A percentile compares a stretch with the other conserved stretches of the same genome.
Evolutionary conservation across 30 jellyfish, hydroid and myxozoan species (phyloP).

Genomic region (Pseudorhiza aurosa): DNA sequence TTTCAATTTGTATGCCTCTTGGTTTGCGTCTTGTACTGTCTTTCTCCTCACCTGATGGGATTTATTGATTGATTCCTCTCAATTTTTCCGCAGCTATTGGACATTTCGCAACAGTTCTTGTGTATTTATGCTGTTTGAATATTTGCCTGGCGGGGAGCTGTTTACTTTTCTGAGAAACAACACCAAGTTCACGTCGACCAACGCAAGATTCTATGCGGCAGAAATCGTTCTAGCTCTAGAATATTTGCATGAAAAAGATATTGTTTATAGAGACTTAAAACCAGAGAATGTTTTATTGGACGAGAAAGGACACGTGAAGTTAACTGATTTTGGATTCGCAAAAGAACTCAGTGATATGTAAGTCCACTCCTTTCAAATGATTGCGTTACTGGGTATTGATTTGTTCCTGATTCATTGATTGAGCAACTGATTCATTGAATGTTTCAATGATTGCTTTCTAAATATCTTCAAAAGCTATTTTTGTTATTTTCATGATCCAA

Average conservation of each 20-base stretch:
- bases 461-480: too few relatives aligned
- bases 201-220: slow-evolving; percentile 81
- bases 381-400: too few relatives aligned
- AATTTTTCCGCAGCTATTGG: slow-evolving; percentile 67
- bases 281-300: slow-evolving; percentile 92
- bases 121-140: slow-evolving; percentile 85
- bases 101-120: slow-evolving; percentile 71
- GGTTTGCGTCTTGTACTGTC: too few relatives aligned
- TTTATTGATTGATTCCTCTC: too few relatives aligned
- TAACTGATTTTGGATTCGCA: slow-evolving; percentile 97
- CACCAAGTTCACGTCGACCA: slow-evolving; percentile 65
- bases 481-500: too few relatives aligned
- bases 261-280: slow-evolving; percentile 91
- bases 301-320: slow-evolving; percentile 80
- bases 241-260: slow-evolving; percentile 77
- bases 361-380: too few relatives aligned
- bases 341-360: slow-evolving; percentile 83
- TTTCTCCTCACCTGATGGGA: too few relatives aligned
- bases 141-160: slow-evolving; percentile 97
- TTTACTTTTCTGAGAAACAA: slow-evolving; percentile 81
- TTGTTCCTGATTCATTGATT: too few relatives aligned
- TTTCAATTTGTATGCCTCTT: too few relatives aligned
- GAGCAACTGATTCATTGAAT: too few relatives aligned
- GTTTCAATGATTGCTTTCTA: too few relatives aligned
- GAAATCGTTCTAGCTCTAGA: slow-evolving; percentile 79